phyloP scores from a whole-genome alignment of 2,888 invertebrate genomes.

The Leucophora obtusa region DNA sequence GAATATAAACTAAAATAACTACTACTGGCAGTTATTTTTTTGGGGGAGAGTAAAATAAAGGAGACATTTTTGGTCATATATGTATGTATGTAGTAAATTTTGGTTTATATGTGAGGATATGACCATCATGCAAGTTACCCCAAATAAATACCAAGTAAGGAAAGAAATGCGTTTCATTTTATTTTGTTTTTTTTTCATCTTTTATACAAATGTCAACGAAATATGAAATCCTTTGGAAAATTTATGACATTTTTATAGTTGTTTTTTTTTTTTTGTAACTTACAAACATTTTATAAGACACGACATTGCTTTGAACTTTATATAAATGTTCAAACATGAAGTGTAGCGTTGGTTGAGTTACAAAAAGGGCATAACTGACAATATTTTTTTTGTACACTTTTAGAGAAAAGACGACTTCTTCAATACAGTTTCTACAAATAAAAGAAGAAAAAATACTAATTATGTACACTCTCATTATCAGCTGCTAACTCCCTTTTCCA shows the following conservation, averaged over 20 bases:
- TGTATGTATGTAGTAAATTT: neutral
- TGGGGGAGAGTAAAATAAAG: too few species aligned
- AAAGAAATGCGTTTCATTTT: constrained; percentile 45
- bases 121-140: neutral
- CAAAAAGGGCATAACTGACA: neutral
- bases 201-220: constrained; percentile 62
- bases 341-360: neutral
- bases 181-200: constrained; percentile 20
- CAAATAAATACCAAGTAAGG: constrained; percentile 35
- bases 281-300: constrained; percentile 35
- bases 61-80: neutral
- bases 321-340: neutral
- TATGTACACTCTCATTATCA: too few species aligned
- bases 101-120: neutral
- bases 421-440: too few species aligned
- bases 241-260: constrained; percentile 64
- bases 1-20: neutral
- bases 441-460: too few species aligned
- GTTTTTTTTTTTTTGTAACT: constrained; percentile 7
- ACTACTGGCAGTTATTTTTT: too few species aligned
- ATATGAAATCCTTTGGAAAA: constrained; percentile 65
- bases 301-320: constrained; percentile 57
- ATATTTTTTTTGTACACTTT: too few species aligned
- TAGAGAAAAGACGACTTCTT: too few species aligned
- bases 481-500: neutral